Base-by-base conservation (phyloP, 2,888 invertebrate genomes). In the Globia sparganii region DNA sequence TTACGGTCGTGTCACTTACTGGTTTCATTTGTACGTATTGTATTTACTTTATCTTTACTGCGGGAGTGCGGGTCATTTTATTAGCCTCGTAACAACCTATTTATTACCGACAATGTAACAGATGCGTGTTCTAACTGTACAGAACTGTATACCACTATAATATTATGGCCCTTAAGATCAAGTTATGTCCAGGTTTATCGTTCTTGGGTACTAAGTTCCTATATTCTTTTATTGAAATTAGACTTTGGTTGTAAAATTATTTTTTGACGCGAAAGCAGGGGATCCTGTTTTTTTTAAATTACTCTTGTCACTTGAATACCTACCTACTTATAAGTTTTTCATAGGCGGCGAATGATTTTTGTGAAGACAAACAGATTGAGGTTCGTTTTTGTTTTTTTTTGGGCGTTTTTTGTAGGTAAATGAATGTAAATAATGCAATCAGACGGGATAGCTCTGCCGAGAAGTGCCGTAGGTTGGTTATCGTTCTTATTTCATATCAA, bases 31-130 rank as follows among this genome's bases (percentile, higher is more conserved):
- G 80, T 74, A 83, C 80, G 85, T 80, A 87, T 85, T 86, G 80
- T 82, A 83, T 83, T 88, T 86, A 82, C 80, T 84, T 90, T 90
- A 91, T 91, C 89, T 92, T 92, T 91, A 92, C 84, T 81, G 85
- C 78, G 88, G 89, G 86, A 91, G 85, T 80, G 84, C 78, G 89
- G 91, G 88, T 91, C 92, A 92, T 89, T 92, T 93, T 92, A 93
- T 92, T 91, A 89, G 62, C 83, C 83, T 89, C 86, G 73, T 90
- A 88, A 87, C 88, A 88, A 84, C 72, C 78, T 88, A 90, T 91
- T 90, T 91, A 91, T 88, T 87, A 83, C 77, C 77, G 80, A 80
- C 86, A 80, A 78, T 85, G 80, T 83, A 82, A 89, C 86, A 86
- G 88, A 89, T 78, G 78, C 89, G 71, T n/a, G 64, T 37, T 43